These are phyloP conservation scores for Bilobella aurantiaca DNA, from an alignment of 1,140 invertebrate species.

Conservation along the genomic window DNA sequence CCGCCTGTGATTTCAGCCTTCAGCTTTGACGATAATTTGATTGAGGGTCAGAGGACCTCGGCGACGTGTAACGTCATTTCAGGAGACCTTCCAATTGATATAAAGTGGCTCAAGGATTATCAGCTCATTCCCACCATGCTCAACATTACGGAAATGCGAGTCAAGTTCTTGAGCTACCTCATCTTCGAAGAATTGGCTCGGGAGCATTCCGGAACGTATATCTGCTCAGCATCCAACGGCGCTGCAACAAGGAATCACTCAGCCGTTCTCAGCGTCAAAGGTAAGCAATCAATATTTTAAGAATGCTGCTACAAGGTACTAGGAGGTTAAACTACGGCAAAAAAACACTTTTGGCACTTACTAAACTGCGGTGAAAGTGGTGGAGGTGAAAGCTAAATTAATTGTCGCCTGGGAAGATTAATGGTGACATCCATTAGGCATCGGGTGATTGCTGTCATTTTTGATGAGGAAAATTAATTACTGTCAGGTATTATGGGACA, in stretches of 20 bases:
- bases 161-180: slow-evolving; percentile 29
- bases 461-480: too few species aligned
- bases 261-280: slow-evolving; percentile 26
- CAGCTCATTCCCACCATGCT: slow-evolving; percentile 35
- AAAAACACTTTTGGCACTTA: too few species aligned
- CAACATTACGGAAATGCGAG: slow-evolving; percentile 24
- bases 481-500: too few species aligned
- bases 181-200: slow-evolving; percentile 27
- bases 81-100: slow-evolving; percentile 40
- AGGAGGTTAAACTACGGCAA: too few species aligned
- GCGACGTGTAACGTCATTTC: slow-evolving; percentile 40
- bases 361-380: too few species aligned
- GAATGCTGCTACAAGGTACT: too few species aligned
- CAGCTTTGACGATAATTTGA: slow-evolving; percentile 39
- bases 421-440: too few species aligned
- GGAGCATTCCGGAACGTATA: slow-evolving; percentile 39
- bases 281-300: too few species aligned
- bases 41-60: slow-evolving; percentile 39
- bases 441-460: too few species aligned
- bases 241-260: slow-evolving; percentile 26
- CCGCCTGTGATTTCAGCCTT: slow-evolving; percentile 42
- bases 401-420: too few species aligned
- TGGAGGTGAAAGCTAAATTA: too few species aligned
- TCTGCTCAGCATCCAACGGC: slow-evolving; percentile 39
- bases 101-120: slow-evolving; percentile 47